A percentile compares a stretch with the other conserved stretches of the same genome.
phyloP scores from a whole-genome alignment of 2,113 vertebrate genomes.

The Xyrauchen texanus region DNA sequence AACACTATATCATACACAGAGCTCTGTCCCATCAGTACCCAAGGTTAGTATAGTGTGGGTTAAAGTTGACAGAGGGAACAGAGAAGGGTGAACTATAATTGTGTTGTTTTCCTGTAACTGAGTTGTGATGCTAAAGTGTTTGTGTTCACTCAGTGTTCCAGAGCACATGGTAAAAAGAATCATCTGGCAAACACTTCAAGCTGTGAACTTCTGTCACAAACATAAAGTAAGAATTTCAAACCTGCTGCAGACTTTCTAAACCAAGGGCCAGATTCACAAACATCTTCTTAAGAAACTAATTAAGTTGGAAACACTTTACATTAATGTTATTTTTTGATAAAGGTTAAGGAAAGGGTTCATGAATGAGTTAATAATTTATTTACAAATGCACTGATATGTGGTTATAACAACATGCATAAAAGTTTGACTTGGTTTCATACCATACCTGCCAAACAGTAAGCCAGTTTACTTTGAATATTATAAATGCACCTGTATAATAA shows the following conservation, averaged over 20 bases:
- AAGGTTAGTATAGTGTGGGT: background rate
- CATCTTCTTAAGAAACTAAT: no score
- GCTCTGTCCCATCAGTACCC: background rate
- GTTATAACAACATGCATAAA: no score
- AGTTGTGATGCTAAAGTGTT: background rate
- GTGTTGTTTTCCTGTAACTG: constrained; percentile 7
- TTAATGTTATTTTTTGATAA: no score
- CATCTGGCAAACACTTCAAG: constrained; percentile 93
- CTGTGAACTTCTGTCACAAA: constrained; percentile 94
- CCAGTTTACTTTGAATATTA: no score
- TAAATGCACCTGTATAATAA: no score
- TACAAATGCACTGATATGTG: no score
- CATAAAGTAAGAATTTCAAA: constrained; percentile 83
- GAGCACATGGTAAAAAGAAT: constrained; percentile 89
- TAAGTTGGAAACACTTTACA: no score
- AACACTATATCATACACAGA: constrained; percentile 20
- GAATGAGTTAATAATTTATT: no score
- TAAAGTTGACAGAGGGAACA: background rate
- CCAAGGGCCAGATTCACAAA: no score
- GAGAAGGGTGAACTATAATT: background rate
- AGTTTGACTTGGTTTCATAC: no score
- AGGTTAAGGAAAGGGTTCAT: no score
- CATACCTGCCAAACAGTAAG: no score
- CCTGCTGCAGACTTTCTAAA: background rate
- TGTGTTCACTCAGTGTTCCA: constrained; percentile 75